Conservation (phyloP, 2,888 invertebrate species). For the Aplocera efformata region DNA sequence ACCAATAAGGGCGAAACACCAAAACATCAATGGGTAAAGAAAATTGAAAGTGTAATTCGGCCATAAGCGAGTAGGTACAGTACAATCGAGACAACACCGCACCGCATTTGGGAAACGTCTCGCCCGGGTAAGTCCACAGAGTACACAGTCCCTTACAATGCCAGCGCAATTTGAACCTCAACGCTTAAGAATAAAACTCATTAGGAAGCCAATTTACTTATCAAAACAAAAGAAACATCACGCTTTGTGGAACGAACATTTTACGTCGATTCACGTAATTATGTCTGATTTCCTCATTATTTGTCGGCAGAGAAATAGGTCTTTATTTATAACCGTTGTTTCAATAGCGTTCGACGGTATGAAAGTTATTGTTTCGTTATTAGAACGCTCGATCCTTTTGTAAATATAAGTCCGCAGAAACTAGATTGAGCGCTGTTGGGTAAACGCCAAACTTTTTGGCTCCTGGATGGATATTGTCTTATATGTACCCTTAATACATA, state of each 20-base stretch:
- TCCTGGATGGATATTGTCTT: too few relatives aligned
- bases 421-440: neutral
- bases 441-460: too few relatives aligned
- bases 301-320: slow-evolving; percentile 11
- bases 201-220: slow-evolving; percentile 55
- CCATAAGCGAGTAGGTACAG: slow-evolving; percentile 5
- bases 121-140: slow-evolving; percentile 20
- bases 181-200: slow-evolving; percentile 51
- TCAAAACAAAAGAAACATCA: slow-evolving; percentile 27
- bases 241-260: slow-evolving; percentile 6
- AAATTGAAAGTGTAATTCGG: slow-evolving; percentile 10
- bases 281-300: slow-evolving; percentile 7
- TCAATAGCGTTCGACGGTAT: slow-evolving; percentile 2
- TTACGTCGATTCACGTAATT: slow-evolving; percentile 10
- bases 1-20: too few relatives aligned
- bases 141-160: neutral
- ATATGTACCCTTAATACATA: too few relatives aligned
- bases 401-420: neutral
- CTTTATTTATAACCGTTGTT: slow-evolving; percentile 13
- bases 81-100: slow-evolving; percentile 24
- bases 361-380: neutral
- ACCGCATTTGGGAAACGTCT: slow-evolving; percentile 31
- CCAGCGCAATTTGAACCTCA: slow-evolving; percentile 49
- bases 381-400: neutral
- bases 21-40: too few relatives aligned